Evolutionary conservation across 2,797 vertebrate genomes (phyloP), one percentile per base, ranked within the genome.

Genomic region (Acipenser ruthenus): DNA sequence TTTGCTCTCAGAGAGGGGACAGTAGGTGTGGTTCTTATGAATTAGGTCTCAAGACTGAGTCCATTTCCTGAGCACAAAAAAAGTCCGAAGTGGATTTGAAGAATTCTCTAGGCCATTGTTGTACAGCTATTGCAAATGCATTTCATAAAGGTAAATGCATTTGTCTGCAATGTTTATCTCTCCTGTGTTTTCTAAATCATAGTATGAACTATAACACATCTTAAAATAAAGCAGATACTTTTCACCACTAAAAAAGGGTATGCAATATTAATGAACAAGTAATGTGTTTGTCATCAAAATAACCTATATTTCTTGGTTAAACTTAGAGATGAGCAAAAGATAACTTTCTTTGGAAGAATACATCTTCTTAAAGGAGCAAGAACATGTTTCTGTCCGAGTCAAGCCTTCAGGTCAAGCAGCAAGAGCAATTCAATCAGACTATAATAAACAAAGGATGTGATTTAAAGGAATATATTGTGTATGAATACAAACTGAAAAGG

Each of bases 31-130:
- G 93, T 86, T 83, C 86, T 81, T 67, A 78, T 77, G 88, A 91
- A 91, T 88, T 88, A 90, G 89, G 86, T 88, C 87, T 79, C 62
- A 64, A 62, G 86, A 87, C 84, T 72, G 78, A 86, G 88, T 91
- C 89, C 89, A 91, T 94, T 93, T 94, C 90, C 91, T 78, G 79
- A 88, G 79, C 75, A 82, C 78, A 77, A 74, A 77, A 77, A 77
- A 84, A 84, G 82, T 89, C 92, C 87, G 60, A 67, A 82, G 87
- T 87, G 90, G 91, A 91, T 93, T 92, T 82, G 66, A 84, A 92
- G 91, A 89, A 90, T 93, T 95, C 91, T 94, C 93, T 80, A 84
- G 91, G 84, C 89, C 90, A 89, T 92, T 95, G 93, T 93, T 88
- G 89, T 88, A 89, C 90, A 81, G 86, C 80, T 84, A 86, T 85